Evolutionary conservation across 2,797 vertebrate species (phyloP).

Genomic region (Squalus acanthias): DNA sequence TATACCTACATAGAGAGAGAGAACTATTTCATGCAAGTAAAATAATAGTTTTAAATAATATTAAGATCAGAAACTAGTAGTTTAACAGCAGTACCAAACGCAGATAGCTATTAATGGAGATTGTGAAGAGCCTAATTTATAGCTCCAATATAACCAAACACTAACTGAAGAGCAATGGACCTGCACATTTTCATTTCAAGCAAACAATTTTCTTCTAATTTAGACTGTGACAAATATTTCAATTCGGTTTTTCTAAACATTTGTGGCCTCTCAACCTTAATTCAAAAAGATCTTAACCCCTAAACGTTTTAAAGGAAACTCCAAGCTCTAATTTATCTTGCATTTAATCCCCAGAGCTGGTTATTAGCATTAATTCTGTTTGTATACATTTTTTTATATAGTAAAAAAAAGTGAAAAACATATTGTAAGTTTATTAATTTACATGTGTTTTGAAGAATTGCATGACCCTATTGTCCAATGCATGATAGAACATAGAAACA

Average conservation of each 20-base stretch:
- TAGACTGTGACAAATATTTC: neutral
- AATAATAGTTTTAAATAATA: neutral
- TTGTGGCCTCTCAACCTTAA: neutral
- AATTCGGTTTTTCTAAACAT: neutral
- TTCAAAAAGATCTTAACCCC: neutral
- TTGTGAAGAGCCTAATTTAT: neutral
- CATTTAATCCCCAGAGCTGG: neutral
- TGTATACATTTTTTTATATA: neutral
- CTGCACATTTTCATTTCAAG: neutral
- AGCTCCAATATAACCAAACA: neutral
- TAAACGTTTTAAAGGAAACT: neutral
- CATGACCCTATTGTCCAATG: neutral
- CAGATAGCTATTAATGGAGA: neutral
- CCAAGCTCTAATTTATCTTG: neutral
- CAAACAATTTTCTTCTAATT: neutral
- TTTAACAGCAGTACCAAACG: neutral
- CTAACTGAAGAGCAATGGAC: neutral
- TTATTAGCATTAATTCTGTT: neutral
- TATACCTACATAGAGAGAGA: neutral
- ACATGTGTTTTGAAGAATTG: neutral
- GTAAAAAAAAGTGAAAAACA: too few relatives aligned
- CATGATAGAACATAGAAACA: too few relatives aligned
- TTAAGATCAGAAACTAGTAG: neutral
- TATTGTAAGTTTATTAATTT: neutral
- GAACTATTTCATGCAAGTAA: neutral